Conservation (phyloP, 2,888 invertebrate species). For the Caenorhabditis plicata region DNA sequence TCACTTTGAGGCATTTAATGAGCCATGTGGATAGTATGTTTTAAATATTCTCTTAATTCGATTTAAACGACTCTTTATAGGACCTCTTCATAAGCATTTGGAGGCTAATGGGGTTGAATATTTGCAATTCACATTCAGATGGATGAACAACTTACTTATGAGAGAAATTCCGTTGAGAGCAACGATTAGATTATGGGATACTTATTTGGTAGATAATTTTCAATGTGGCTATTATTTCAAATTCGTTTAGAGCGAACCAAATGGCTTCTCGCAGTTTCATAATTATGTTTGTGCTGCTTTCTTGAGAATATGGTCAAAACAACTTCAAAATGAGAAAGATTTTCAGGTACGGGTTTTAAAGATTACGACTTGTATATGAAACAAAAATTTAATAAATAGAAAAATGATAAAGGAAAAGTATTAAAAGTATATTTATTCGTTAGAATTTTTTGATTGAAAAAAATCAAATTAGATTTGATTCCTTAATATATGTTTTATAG, state of each 20-base stretch:
- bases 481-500: too few relatives aligned
- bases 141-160: slow-evolving; percentile 99
- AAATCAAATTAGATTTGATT: too few relatives aligned
- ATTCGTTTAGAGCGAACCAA: slow-evolving; percentile 73
- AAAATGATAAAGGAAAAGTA: neutral
- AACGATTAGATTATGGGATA: slow-evolving; percentile 97
- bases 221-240: too few relatives aligned
- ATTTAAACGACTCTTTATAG: slow-evolving; percentile 70
- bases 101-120: slow-evolving; percentile 92
- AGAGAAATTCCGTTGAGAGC: slow-evolving; percentile 93
- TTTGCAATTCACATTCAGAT: slow-evolving; percentile 96
- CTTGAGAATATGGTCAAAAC: slow-evolving; percentile 86
- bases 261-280: slow-evolving; percentile 95
- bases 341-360: slow-evolving; percentile 77
- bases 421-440: too few relatives aligned
- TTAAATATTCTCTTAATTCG: slow-evolving; percentile 5
- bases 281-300: slow-evolving; percentile 99
- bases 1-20: slow-evolving; percentile 90
- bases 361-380: slow-evolving; percentile 2
- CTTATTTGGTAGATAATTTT: slow-evolving; percentile 78
- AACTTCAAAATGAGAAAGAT: slow-evolving; percentile 85
- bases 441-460: too few relatives aligned
- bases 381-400: neutral
- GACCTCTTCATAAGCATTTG: slow-evolving; percentile 85
- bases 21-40: slow-evolving; percentile 84